A percentile compares a stretch with the other conserved stretches of the same genome.
Evolutionary conservation across 2,113 vertebrate species (phyloP).

Genomic region (Thinocorus orbignyianus): DNA sequence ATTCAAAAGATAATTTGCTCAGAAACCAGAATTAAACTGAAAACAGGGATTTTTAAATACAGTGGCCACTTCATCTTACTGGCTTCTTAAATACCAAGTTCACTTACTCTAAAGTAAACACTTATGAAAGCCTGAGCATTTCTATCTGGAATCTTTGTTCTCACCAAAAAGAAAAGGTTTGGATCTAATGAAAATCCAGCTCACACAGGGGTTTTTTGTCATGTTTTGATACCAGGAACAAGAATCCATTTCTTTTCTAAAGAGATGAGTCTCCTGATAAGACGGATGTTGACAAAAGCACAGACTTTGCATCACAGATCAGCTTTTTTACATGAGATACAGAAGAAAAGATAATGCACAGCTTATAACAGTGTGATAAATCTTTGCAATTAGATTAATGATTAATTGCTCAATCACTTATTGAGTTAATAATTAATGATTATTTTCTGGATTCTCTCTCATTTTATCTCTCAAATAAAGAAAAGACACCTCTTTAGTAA

Average conservation of each 20-base stretch:
- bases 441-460: not conserved
- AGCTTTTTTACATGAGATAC: not conserved
- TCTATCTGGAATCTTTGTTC: not conserved
- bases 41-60: not conserved
- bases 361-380: not conserved
- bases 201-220: not conserved
- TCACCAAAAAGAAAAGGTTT: not conserved
- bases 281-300: not conserved
- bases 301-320: not conserved
- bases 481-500: not conserved
- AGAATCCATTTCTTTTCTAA: not conserved
- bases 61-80: not conserved
- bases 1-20: not conserved
- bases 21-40: not conserved
- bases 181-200: not conserved
- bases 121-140: not conserved
- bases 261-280: not conserved
- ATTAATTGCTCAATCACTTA: not conserved
- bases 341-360: not conserved
- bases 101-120: not conserved
- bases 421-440: not conserved
- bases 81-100: not conserved
- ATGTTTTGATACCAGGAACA: not conserved
- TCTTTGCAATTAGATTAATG: not conserved
- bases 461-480: not conserved